phyloP scores from a whole-genome alignment of 2,888 invertebrate species.

The Hermaeophaga mercurialis region DNA sequence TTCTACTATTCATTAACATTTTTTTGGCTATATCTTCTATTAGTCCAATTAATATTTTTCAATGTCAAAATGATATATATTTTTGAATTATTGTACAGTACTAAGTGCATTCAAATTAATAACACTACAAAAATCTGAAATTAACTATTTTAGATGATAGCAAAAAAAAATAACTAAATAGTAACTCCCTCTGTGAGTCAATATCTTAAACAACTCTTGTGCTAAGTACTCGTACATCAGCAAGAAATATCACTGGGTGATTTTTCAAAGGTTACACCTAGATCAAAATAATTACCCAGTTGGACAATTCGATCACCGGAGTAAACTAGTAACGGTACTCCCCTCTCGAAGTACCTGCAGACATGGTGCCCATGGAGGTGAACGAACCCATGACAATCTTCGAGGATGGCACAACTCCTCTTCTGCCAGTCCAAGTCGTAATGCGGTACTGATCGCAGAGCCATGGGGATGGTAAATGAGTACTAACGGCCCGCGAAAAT shows the following conservation, averaged over 20 bases:
- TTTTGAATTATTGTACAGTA: too few relatives aligned
- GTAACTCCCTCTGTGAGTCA: too few relatives aligned
- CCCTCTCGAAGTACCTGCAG: constrained; percentile 53
- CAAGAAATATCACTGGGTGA: constrained; percentile 1
- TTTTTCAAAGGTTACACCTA: constrained; percentile 38
- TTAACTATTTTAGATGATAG: too few relatives aligned
- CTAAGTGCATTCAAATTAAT: too few relatives aligned
- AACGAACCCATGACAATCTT: constrained; percentile 50
- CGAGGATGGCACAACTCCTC: constrained; percentile 52
- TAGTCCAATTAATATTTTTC: too few relatives aligned
- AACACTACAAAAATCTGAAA: too few relatives aligned
- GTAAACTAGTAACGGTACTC: constrained; percentile 55
- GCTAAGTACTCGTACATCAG: too few relatives aligned
- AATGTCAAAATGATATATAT: too few relatives aligned
- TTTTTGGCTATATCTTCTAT: too few relatives aligned
- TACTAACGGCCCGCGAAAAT: constrained; percentile 35
- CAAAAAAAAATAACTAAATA: too few relatives aligned
- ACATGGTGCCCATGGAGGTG: constrained; percentile 50
- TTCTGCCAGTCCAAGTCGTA: constrained; percentile 50
- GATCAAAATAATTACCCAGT: constrained; percentile 46
- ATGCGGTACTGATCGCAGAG: constrained; percentile 50
- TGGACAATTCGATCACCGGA: constrained; percentile 53
- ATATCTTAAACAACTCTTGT: too few relatives aligned
- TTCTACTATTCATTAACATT: too few relatives aligned
- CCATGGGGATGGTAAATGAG: constrained; percentile 51